Conservation (phyloP, 2,888 invertebrate species). For the Chaetogeoica ovagalla region DNA sequence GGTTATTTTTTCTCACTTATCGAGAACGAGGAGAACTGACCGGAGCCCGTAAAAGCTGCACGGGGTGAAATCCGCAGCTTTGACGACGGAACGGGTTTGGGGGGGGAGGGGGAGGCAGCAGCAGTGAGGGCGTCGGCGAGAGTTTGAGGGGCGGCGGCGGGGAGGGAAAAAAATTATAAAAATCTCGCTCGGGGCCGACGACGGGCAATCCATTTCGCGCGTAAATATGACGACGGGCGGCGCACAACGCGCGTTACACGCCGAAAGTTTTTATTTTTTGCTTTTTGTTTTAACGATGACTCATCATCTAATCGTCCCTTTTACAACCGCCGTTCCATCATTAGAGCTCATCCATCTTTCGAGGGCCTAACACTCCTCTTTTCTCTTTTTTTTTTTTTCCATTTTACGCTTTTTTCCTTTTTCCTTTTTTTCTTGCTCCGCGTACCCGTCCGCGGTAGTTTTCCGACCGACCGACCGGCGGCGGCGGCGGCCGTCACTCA, state of each 20-base stretch:
- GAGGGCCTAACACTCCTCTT: neutral
- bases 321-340: slow-evolving; percentile 32
- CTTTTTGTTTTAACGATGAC: slow-evolving; percentile 35
- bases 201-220: too few relatives aligned
- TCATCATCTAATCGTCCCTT: slow-evolving; percentile 45
- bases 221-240: slow-evolving; percentile 36
- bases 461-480: too few relatives aligned
- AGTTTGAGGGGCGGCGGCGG: too few relatives aligned
- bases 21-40: too few relatives aligned
- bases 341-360: slow-evolving; percentile 51
- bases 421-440: neutral
- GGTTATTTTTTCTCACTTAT: too few relatives aligned
- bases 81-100: too few relatives aligned
- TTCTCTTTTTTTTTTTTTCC: slow-evolving; percentile 19
- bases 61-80: too few relatives aligned
- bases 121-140: neutral
- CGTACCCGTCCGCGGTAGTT: too few relatives aligned
- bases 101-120: neutral
- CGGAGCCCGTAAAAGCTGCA: too few relatives aligned
- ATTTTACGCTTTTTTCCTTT: neutral
- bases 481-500: too few relatives aligned
- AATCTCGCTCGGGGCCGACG: too few relatives aligned
- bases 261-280: slow-evolving; percentile 7
- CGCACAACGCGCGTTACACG: neutral
- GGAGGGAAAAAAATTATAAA: too few relatives aligned